These are phyloP conservation scores for Lophochroa leadbeateri DNA, from an alignment of 2,113 vertebrate species.

Conservation along the genomic window DNA sequence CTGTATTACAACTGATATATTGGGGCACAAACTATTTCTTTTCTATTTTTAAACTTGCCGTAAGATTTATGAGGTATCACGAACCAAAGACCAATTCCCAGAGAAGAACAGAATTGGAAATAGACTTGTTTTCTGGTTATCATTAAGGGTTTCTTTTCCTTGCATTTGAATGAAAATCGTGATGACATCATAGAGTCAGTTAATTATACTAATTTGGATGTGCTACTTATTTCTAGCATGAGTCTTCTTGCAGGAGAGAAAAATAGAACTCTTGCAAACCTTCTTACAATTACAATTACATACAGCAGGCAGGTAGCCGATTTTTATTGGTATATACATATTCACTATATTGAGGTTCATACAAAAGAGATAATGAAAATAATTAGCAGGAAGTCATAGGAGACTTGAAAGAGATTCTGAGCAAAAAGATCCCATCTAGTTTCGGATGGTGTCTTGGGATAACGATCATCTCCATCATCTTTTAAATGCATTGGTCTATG, in stretches of 20 bases:
- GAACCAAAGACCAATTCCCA: background rate
- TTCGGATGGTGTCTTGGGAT: background rate
- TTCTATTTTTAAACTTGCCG: background rate
- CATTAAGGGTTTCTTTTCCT: background rate
- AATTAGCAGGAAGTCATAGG: background rate
- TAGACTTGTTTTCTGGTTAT: background rate
- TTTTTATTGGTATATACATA: background rate
- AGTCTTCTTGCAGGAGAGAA: background rate
- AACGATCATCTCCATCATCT: fast-evolving
- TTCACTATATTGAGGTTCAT: background rate
- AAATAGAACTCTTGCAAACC: background rate
- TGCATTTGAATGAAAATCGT: background rate
- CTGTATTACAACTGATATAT: background rate
- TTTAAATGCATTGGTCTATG: background rate
- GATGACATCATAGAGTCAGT: background rate
- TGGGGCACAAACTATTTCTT: background rate
- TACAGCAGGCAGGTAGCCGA: background rate
- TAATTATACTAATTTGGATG: background rate
- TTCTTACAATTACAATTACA: background rate
- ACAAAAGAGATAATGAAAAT: background rate
- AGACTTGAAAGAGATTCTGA: background rate
- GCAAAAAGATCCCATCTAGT: background rate
- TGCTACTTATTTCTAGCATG: background rate
- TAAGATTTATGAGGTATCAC: background rate
- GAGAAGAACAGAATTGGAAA: background rate